phyloP scores from a whole-genome alignment of 2,888 invertebrate species.

The Drosophila tanythrix region DNA sequence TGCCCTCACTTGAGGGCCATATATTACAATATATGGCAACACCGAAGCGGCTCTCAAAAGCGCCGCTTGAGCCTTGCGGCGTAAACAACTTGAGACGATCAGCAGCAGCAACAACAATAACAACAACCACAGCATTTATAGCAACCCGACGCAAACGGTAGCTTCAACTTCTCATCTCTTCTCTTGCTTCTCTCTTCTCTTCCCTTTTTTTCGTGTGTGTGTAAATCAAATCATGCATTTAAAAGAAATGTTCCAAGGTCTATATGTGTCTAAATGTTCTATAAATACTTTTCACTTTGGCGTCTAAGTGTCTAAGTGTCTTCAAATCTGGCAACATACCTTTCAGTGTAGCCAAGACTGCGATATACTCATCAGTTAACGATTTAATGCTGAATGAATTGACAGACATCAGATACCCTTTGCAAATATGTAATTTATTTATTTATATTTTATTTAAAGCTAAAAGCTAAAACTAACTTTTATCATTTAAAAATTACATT shows the following conservation, averaged over 20 bases:
- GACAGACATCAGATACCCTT: background rate
- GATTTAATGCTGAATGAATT: background rate
- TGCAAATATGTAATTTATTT: background rate
- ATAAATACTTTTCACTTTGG: background rate
- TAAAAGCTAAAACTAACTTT: background rate
- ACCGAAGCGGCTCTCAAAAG: conserved; percentile 34
- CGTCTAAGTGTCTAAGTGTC: accelerated
- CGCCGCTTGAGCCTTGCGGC: conserved; percentile 29
- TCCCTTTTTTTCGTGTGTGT: background rate
- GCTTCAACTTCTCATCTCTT: conserved; percentile 19
- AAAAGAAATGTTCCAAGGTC: background rate
- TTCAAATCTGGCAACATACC: background rate
- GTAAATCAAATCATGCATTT: background rate
- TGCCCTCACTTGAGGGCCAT: conserved; percentile 72
- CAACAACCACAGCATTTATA: background rate
- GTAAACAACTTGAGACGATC: conserved; percentile 47
- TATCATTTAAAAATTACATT: background rate
- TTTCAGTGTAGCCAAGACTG: background rate
- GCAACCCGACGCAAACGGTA: conserved; percentile 48
- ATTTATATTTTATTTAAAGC: background rate
- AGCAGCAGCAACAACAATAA: conserved; percentile 1
- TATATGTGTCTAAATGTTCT: background rate
- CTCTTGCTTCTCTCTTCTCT: background rate
- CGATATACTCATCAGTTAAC: background rate
- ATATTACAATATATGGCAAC: conserved; percentile 50